Conservation (phyloP, 2,797 vertebrate species). For the Sylvilagus floridanus region DNA sequence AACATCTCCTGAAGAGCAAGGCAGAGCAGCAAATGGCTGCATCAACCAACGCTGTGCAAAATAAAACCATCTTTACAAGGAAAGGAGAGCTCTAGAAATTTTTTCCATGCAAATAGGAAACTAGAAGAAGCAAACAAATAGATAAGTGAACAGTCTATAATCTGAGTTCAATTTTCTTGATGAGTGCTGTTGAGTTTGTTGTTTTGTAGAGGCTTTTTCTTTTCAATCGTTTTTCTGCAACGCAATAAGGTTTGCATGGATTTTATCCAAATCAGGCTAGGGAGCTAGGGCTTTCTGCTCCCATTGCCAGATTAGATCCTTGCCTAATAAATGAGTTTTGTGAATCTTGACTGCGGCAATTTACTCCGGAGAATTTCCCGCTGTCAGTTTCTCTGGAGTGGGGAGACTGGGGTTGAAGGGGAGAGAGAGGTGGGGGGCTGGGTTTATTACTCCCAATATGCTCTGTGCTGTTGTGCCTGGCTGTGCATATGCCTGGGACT, state of each 20-base stretch:
- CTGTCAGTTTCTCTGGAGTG: constrained; percentile 73
- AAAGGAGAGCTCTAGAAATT: constrained; percentile 15
- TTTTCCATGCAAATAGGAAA: constrained; percentile 51
- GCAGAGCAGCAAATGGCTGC: background rate
- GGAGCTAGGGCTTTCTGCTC: constrained; percentile 52
- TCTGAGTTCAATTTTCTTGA: constrained; percentile 66
- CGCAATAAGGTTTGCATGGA: constrained; percentile 73
- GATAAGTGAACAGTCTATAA: constrained; percentile 44
- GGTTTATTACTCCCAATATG: constrained; percentile 86
- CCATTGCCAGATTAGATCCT: constrained; percentile 65
- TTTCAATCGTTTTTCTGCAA: constrained; percentile 60
- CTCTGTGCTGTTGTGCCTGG: constrained; percentile 80
- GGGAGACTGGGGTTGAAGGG: constrained; percentile 10
- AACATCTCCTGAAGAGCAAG: background rate
- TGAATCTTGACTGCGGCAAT: constrained; percentile 75
- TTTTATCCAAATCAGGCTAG: constrained; percentile 64
- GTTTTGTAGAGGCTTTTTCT: background rate
- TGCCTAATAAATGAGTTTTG: constrained; percentile 76
- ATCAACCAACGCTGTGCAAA: background rate
- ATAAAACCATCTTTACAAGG: background rate
- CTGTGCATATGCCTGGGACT: constrained; percentile 84
- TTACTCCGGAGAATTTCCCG: constrained; percentile 80
- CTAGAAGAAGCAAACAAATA: constrained; percentile 31
- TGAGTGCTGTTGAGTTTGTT: constrained; percentile 53
- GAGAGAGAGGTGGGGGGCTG: constrained; percentile 49